A percentile compares a stretch with the other conserved stretches of the same genome.
Conservation (phyloP, 2,113 vertebrate genomes). For the Gadus macrocephalus region DNA sequence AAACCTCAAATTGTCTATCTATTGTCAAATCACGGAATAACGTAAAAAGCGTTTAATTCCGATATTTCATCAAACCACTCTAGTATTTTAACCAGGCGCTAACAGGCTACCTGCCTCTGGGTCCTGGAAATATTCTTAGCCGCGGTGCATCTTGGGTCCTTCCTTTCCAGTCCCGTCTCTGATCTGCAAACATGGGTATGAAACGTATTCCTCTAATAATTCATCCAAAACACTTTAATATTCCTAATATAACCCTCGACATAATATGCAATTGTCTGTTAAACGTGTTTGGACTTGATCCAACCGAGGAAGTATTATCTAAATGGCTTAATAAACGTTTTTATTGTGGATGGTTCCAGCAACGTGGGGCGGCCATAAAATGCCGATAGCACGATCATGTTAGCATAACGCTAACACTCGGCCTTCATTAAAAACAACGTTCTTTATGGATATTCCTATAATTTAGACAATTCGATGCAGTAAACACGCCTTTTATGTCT, state of each 20-base stretch:
- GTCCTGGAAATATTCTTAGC: conserved; percentile 53
- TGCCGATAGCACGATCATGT: conserved; percentile 23
- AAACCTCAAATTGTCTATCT: background rate
- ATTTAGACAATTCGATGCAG: too few relatives aligned
- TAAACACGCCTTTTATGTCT: too few relatives aligned
- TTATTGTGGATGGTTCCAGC: conserved; percentile 16
- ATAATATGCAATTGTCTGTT: too few relatives aligned
- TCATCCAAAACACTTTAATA: too few relatives aligned
- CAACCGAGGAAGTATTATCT: background rate
- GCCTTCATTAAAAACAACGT: too few relatives aligned
- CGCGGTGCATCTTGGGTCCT: conserved; percentile 69
- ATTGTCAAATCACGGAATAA: too few relatives aligned
- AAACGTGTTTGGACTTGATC: too few relatives aligned
- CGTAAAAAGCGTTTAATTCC: background rate
- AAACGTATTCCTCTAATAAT: too few relatives aligned
- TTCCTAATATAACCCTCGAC: too few relatives aligned
- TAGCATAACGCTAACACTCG: background rate
- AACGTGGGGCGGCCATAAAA: conserved; percentile 66
- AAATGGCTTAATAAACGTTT: accelerated
- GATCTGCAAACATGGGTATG: conserved; percentile 73
- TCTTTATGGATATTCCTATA: too few relatives aligned
- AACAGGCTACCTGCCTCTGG: conserved; percentile 4
- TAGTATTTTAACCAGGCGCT: conserved; percentile 50
- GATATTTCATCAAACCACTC: background rate
- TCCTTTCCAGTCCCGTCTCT: conserved; percentile 73